A percentile compares a stretch with the other conserved stretches of the same genome.
These are phyloP conservation scores for Cosmia trapezina DNA, from an alignment of 2,888 invertebrate species.

Conservation along the genomic window DNA sequence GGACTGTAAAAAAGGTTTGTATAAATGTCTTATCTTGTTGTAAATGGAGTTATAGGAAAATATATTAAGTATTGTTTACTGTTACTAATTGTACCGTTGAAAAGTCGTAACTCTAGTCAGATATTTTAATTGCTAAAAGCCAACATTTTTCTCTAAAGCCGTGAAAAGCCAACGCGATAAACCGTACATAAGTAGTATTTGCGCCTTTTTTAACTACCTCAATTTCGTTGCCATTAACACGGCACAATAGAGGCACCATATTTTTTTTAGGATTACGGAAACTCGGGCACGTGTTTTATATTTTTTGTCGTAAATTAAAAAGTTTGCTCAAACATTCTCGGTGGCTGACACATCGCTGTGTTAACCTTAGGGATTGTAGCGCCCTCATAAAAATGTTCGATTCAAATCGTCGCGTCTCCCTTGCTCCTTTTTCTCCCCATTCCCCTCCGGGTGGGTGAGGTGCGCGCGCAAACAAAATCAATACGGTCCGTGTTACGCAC, in stretches of 20 bases:
- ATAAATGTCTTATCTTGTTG: no score
- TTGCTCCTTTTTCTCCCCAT: constrained; percentile 80
- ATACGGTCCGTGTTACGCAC: constrained; percentile 88
- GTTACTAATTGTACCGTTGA: constrained; percentile 9
- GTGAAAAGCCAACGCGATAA: constrained; percentile 38
- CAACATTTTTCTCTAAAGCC: constrained; percentile 15
- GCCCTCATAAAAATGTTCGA: constrained; percentile 88
- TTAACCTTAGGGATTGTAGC: constrained; percentile 86
- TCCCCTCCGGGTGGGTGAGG: constrained; percentile 67
- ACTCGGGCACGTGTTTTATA: constrained; percentile 46
- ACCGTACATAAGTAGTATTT: constrained; percentile 46
- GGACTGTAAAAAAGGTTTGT: no score
- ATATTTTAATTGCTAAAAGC: constrained; percentile 39
- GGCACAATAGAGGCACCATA: constrained; percentile 37
- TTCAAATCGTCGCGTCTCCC: constrained; percentile 86
- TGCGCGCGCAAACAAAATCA: constrained; percentile 90
- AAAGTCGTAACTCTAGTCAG: background rate
- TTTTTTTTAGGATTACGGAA: constrained; percentile 64
- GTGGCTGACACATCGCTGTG: constrained; percentile 79
- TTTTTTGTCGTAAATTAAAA: constrained; percentile 65
- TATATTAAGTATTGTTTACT: constrained; percentile 13
- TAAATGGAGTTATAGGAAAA: no score
- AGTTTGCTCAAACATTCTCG: constrained; percentile 70
- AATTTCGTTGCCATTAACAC: constrained; percentile 53
- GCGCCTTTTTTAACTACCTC: constrained; percentile 50